Base-by-base conservation (phyloP, 2,888 invertebrate genomes). In the Pristionchus maxplancki region DNA sequence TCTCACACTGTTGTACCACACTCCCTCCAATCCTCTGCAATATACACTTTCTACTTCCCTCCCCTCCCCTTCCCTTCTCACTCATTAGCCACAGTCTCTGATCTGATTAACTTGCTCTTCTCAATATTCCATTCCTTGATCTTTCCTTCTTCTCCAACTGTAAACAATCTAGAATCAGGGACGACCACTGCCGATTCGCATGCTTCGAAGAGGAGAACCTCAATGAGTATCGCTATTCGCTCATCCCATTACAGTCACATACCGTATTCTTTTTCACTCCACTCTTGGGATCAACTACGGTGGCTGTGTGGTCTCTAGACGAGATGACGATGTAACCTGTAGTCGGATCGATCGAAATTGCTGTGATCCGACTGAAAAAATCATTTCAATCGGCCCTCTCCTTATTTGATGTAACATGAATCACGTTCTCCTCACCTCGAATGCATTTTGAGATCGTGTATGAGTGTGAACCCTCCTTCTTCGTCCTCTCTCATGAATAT, bases 91-190 rank as follows among this genome's bases (percentile, higher is more conserved):
- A 92, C 89, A 20, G 85, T 84, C 87, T 90, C 89, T 50, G 88
- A 89, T 58, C 90, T 78, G 13, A 90, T 78, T 15, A 90, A 50
- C 71, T 89, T 90, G 1, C 90, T 91, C 15, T 90, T 91, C 20
- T 90, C 90, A 5, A 91, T 89, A 24, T 90, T 82, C 90, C 91
- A 94, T 81, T 94, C 90, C 88, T 92, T 93, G 37, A 94, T 67
- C 48, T 81, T 83, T 53, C 94, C 94, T 64, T 91, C 90, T 82
- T 93, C 93, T 74, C 94, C 94, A 28, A 93, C 93, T 5, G 93
- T 93, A 34, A 93, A 89, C 24, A 94, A 82, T 58, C 91, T 89
- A 34, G 90, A 91, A 67, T 91, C 91, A 37, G 90, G 90, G n/a
- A 91, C 90, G 17, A 90, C 87, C 1, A 90, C 86, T 17, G 90